phyloP scores from a whole-genome alignment of 1,140 invertebrate species.

The Cataglyphis hispanica region DNA sequence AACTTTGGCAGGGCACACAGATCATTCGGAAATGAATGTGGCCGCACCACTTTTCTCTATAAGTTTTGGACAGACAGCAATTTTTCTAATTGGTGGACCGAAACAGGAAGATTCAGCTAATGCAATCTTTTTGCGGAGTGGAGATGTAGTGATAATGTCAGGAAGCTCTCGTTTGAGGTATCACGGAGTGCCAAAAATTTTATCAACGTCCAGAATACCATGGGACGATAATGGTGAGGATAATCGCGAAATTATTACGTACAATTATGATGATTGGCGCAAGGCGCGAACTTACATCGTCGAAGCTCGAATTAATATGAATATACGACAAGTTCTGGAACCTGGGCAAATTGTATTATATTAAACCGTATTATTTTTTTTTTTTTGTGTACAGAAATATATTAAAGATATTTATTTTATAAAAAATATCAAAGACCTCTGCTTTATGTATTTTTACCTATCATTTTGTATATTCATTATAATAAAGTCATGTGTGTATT shows the following conservation, averaged over 20 bases:
- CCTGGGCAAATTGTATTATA: slow-evolving; percentile 81
- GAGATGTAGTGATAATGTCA: slow-evolving; percentile 94
- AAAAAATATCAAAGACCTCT: neutral
- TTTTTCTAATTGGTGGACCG: slow-evolving; percentile 94
- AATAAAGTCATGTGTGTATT: too few species aligned
- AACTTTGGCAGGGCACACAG: slow-evolving; percentile 95
- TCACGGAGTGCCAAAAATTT: slow-evolving; percentile 94
- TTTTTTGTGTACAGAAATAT: slow-evolving; percentile 12
- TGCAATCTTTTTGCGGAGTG: slow-evolving; percentile 91
- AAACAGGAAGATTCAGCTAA: slow-evolving; percentile 89
- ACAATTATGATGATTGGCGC: slow-evolving; percentile 85
- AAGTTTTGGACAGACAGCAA: slow-evolving; percentile 95
- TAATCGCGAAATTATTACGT: slow-evolving; percentile 59
- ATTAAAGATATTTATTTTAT: slow-evolving; percentile 48
- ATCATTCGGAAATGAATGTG: slow-evolving; percentile 95
- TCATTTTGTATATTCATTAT: too few species aligned
- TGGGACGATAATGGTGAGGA: slow-evolving; percentile 85
- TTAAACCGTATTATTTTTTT: neutral
- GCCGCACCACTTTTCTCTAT: slow-evolving; percentile 95
- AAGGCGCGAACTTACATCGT: slow-evolving; percentile 88
- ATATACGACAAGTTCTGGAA: slow-evolving; percentile 91
- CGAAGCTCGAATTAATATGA: slow-evolving; percentile 91
- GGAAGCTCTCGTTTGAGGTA: slow-evolving; percentile 91
- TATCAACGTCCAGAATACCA: slow-evolving; percentile 83
- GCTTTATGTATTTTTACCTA: too few species aligned